These are phyloP conservation scores for Drosophila pseudoobscura DNA, from an alignment of 1,140 invertebrate species.

Conservation along the genomic window DNA sequence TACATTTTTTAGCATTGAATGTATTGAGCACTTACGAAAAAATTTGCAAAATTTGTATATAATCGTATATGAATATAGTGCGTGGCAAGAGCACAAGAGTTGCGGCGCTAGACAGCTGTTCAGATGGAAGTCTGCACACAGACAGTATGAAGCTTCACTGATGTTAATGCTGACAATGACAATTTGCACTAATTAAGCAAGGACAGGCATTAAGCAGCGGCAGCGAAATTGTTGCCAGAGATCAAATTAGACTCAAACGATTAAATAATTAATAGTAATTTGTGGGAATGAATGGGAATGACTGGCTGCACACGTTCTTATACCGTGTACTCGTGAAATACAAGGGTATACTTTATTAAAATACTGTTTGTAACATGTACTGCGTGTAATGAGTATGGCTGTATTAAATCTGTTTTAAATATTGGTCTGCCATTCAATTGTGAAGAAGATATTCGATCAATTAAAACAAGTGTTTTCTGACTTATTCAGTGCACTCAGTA, in stretches of 20 bases:
- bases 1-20: no score
- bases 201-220: slow-evolving; percentile 60
- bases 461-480: no score
- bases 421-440: no score
- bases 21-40: no score
- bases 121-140: slow-evolving; percentile 24
- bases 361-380: no score
- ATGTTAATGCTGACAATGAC: slow-evolving; percentile 47
- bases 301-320: not conserved
- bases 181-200: slow-evolving; percentile 65
- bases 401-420: no score
- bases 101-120: slow-evolving; percentile 15
- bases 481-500: no score
- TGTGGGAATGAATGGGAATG: slow-evolving; percentile 19
- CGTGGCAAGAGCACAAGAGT: slow-evolving; percentile 2
- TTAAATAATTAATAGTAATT: slow-evolving; percentile 75
- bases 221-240: slow-evolving; percentile 51
- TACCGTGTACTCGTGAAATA: not conserved
- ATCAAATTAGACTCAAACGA: slow-evolving; percentile 58
- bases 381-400: no score
- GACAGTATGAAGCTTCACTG: slow-evolving; percentile 27
- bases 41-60: no score
- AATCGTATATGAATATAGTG: no score
- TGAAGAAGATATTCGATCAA: no score
- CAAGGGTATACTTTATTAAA: no score